These are phyloP conservation scores for Neopelma chrysocephalum DNA, from an alignment of 2,797 vertebrate species.

Conservation along the genomic window DNA sequence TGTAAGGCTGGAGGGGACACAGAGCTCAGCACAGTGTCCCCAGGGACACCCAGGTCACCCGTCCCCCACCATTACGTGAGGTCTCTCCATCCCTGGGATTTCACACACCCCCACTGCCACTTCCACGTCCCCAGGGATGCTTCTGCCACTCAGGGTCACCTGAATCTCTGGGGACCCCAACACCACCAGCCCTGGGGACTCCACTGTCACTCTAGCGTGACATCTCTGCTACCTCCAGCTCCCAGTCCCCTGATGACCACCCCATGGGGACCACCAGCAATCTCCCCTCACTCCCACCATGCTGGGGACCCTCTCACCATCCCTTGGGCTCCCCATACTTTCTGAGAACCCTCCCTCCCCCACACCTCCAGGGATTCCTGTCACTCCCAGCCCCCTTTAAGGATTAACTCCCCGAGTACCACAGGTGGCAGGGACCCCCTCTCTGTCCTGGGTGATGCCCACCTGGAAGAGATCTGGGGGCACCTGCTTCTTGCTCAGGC, in stretches of 20 bases:
- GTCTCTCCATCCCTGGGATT: neutral
- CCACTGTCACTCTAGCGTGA: neutral
- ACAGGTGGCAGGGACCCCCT: neutral
- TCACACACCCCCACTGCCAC: neutral
- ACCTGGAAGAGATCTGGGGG: slow-evolving; percentile 82
- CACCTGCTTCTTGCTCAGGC: slow-evolving; percentile 76
- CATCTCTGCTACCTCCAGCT: neutral
- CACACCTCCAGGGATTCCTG: neutral
- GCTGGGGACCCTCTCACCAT: no score
- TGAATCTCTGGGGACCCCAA: neutral
- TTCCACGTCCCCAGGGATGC: neutral
- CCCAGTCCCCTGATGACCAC: neutral
- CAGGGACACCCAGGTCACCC: neutral
- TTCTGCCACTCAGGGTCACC: neutral
- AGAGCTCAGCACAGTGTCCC: neutral
- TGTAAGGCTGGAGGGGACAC: slow-evolving; percentile 73
- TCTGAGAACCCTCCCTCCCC: neutral
- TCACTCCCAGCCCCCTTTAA: neutral
- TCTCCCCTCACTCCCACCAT: neutral
- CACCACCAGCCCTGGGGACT: neutral
- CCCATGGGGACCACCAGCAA: neutral
- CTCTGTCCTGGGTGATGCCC: neutral
- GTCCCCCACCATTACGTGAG: accelerated
- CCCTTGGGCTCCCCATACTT: neutral
- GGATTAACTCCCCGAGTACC: neutral